Evolutionary conservation across 1,140 invertebrate genomes (phyloP).

Genomic region (Anthonomus grandis): DNA sequence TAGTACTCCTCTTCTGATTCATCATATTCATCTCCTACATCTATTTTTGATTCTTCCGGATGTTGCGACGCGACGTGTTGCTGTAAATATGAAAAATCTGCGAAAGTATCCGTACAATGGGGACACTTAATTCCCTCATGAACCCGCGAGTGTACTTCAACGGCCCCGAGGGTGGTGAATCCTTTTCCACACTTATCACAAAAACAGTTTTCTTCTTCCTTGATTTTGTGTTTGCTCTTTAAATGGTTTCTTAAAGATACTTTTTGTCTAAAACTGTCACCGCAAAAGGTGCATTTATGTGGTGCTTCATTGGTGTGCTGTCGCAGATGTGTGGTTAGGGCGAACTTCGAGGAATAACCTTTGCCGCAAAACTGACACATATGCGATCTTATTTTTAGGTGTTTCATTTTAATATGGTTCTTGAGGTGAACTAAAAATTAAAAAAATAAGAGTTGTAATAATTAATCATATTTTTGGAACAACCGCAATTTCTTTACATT

Average conservation of each 20-base stretch:
- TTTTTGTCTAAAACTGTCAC: conserved; percentile 34
- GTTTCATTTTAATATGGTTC: conserved; percentile 37
- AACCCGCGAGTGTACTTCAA: conserved; percentile 20
- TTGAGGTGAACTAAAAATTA: conserved; percentile 28
- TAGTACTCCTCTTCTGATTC: too few relatives aligned
- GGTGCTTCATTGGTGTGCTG: conserved; percentile 39
- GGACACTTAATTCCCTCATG: conserved; percentile 25
- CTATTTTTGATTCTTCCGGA: too few relatives aligned
- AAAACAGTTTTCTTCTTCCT: conserved; percentile 29
- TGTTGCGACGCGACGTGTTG: conserved; percentile 14
- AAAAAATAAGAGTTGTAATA: too few relatives aligned
- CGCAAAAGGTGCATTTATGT: conserved; percentile 33
- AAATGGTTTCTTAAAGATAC: conserved; percentile 35
- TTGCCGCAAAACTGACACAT: conserved; percentile 34
- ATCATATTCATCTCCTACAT: too few relatives aligned
- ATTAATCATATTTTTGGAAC: too few relatives aligned
- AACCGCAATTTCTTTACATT: too few relatives aligned
- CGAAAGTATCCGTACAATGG: conserved; percentile 26
- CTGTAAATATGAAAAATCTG: conserved; percentile 21
- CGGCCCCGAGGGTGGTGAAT: conserved; percentile 22
- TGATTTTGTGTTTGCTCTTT: conserved; percentile 33
- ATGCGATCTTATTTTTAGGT: conserved; percentile 35
- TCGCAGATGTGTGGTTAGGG: conserved; percentile 31
- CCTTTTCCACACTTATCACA: conserved; percentile 36
- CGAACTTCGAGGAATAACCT: conserved; percentile 34